phyloP scores from a whole-genome alignment of 2,113 vertebrate species.

The Chionodraco myersi region DNA sequence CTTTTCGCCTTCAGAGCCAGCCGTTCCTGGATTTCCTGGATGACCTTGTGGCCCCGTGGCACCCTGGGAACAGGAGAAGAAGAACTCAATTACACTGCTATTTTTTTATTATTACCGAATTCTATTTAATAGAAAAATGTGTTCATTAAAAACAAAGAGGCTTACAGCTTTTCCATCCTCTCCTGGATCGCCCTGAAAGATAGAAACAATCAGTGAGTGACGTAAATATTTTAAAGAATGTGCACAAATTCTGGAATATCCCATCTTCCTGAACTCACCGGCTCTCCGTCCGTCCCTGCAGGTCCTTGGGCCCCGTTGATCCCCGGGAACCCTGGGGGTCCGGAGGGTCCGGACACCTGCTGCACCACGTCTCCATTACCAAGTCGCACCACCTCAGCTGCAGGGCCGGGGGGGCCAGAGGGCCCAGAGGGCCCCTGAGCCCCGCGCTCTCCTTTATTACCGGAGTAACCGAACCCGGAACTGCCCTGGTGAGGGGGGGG shows the following conservation, averaged over 20 bases:
- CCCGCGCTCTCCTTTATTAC: constrained; percentile 88
- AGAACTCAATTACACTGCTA: not conserved
- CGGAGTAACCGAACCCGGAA: constrained; percentile 84
- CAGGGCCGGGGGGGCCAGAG: constrained; percentile 78
- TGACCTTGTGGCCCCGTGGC: constrained; percentile 85
- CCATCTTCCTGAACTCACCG: constrained; percentile 80
- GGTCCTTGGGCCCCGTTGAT: constrained; percentile 76
- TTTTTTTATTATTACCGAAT: not conserved
- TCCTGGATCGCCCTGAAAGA: constrained; percentile 89
- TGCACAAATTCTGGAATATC: too few relatives aligned
- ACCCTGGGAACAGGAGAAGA: constrained; percentile 79
- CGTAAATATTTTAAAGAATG: too few relatives aligned
- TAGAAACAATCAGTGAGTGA: constrained; percentile 18
- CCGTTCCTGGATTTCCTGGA: constrained; percentile 85
- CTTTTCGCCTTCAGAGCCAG: constrained; percentile 90
- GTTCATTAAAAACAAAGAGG: constrained; percentile 22
- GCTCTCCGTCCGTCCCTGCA: constrained; percentile 86
- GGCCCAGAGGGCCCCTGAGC: constrained; percentile 78
- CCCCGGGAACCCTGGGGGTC: constrained; percentile 70
- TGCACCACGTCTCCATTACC: constrained; percentile 68
- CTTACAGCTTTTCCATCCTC: constrained; percentile 91
- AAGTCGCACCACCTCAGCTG: constrained; percentile 59
- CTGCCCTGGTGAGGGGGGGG: constrained; percentile 77
- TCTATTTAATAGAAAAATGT: not conserved
- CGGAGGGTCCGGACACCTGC: constrained; percentile 76